Base-by-base conservation (phyloP, 2,797 vertebrate species). In the Cuniculus paca region DNA sequence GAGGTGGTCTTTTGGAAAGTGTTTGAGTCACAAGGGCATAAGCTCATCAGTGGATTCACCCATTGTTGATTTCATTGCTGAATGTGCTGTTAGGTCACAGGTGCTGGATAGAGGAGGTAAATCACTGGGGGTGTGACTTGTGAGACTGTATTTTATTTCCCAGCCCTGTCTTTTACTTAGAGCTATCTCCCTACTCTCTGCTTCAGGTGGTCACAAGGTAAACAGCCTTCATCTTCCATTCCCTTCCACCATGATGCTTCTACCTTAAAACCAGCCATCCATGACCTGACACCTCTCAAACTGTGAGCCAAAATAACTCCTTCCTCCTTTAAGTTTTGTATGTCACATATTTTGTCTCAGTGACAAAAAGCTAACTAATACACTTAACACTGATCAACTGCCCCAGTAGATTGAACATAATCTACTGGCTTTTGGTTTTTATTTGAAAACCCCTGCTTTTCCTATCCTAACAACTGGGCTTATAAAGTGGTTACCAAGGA, bases 401-500 rank as follows among this genome's bases (percentile, higher is more conserved):
- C 3, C 61, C 48, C 19, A n/a, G n/a, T n/a, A n/a, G n/a, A n/a
- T 96, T 63, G 54, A 26, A 39, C 14, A 31, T 42, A 56, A 60
- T 36, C n/a, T 81, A 48, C 17, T 48, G 36, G 14, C 28, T 91
- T 63, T 5, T 60, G 3, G 1, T 58, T 93, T 91, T 90, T 89
- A 26, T 87, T 60, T 36, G 34, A 94, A 85, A 56, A 72, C 4
- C 5, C 20, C 36, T 26, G 22, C 11, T 65, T 91, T 82, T 85
- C 17, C 42, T 48, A 63, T 65, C 26, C 2, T 87, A 80, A 56
- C 10, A 88, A 61, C 45, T 48, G 82, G 36, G 34, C 68, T 93
- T 72, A 39, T 72, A 70, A 79, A 68, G 6, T 58, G 84, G 92
- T 42, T 93, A 65, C 58, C 39, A 75, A 14, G 20, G 50, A 97